Evolutionary conservation across 2,888 invertebrate genomes (phyloP).

Genomic region (Drosophila tripunctata): DNA sequence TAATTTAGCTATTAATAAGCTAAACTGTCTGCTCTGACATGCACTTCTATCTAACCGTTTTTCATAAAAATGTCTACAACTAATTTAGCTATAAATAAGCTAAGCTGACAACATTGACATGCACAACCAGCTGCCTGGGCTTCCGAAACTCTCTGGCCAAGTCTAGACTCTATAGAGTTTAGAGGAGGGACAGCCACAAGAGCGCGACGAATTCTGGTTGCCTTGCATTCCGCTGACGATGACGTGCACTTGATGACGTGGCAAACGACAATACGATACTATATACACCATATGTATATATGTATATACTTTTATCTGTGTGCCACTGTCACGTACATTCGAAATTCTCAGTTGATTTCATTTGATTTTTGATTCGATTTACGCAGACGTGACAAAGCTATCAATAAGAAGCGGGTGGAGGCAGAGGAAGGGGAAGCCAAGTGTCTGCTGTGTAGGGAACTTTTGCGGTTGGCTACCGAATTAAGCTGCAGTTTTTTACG

Average conservation of each 20-base stretch:
- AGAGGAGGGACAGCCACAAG: slow-evolving; percentile 27
- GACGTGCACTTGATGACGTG: slow-evolving; percentile 62
- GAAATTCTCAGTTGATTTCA: slow-evolving; percentile 35
- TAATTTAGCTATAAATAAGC: neutral
- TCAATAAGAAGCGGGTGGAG: too few species aligned
- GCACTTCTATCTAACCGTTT: too few species aligned
- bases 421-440: neutral
- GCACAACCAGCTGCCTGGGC: neutral
- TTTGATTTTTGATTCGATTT: slow-evolving; percentile 40
- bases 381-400: slow-evolving; percentile 58
- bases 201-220: slow-evolving; percentile 73
- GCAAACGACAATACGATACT: neutral
- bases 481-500: neutral
- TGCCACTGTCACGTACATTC: slow-evolving; percentile 41
- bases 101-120: neutral
- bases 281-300: neutral
- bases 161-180: slow-evolving; percentile 15
- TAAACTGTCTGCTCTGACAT: neutral
- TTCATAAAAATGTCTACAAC: neutral
- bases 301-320: neutral
- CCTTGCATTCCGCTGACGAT: slow-evolving; percentile 73
- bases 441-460: neutral
- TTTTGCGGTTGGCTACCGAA: slow-evolving; percentile 8
- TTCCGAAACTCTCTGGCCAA: neutral
- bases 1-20: neutral